Evolutionary conservation across 1,140 invertebrate species (phyloP).

Genomic region (Cyclina sinensis): DNA sequence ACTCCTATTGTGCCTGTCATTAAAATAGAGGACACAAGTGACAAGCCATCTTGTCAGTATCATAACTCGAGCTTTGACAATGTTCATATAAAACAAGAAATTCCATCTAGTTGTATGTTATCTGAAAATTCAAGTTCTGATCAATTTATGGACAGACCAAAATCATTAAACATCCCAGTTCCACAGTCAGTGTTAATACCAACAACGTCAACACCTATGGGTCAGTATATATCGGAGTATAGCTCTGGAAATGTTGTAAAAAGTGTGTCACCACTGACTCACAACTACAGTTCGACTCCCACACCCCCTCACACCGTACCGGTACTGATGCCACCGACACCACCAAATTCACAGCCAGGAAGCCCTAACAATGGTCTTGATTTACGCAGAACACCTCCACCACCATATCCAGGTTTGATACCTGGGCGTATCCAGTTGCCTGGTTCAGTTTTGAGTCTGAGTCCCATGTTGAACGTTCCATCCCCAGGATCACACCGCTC

Average conservation of each 20-base stretch:
- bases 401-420: slow-evolving; percentile 81
- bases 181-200: slow-evolving; percentile 67
- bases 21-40: slow-evolving; percentile 79
- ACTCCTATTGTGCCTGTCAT: slow-evolving; percentile 68
- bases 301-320: slow-evolving; percentile 79
- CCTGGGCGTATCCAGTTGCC: slow-evolving; percentile 64
- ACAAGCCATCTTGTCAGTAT: slow-evolving; percentile 81
- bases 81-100: slow-evolving; percentile 73
- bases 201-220: slow-evolving; percentile 60
- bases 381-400: slow-evolving; percentile 81
- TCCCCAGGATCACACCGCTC: slow-evolving; percentile 34
- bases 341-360: slow-evolving; percentile 83
- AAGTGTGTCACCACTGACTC: slow-evolving; percentile 52
- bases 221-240: slow-evolving; percentile 70
- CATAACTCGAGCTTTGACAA: slow-evolving; percentile 72
- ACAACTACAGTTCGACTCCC: slow-evolving; percentile 56
- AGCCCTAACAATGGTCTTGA: slow-evolving; percentile 79
- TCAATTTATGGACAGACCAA: slow-evolving; percentile 65
- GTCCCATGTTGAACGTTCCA: slow-evolving; percentile 69
- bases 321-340: slow-evolving; percentile 81
- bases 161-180: slow-evolving; percentile 69
- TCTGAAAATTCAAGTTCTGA: slow-evolving; percentile 35
- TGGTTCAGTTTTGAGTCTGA: slow-evolving; percentile 63
- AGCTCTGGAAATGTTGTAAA: slow-evolving; percentile 68
- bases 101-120: slow-evolving; percentile 70